Conservation (phyloP, 2,797 vertebrate genomes). For the Rhinophrynus dorsalis region DNA sequence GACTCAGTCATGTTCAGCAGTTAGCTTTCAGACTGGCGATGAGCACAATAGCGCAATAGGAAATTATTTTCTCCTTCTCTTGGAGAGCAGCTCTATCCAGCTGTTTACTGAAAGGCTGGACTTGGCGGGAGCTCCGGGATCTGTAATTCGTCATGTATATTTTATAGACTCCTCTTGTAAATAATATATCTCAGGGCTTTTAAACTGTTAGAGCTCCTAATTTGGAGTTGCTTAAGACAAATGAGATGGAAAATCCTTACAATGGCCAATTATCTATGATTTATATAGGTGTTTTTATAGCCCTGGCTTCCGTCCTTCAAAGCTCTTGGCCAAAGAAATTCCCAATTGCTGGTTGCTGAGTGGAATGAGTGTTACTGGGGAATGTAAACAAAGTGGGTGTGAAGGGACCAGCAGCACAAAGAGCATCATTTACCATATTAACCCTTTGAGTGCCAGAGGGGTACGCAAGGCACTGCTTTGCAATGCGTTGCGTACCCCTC, state of each 20-base stretch:
- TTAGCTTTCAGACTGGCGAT: not conserved
- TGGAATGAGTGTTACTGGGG: not conserved
- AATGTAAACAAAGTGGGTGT: no score
- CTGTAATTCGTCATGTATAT: slow-evolving; percentile 47
- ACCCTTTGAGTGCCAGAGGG: no score
- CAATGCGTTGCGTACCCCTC: no score
- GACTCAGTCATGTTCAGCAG: not conserved
- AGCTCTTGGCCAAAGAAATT: not conserved
- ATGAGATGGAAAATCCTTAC: slow-evolving; percentile 47
- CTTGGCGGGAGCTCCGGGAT: slow-evolving; percentile 24
- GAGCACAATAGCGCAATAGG: not conserved
- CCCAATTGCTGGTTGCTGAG: not conserved
- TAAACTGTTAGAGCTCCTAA: slow-evolving; percentile 52
- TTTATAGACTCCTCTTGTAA: slow-evolving; percentile 46
- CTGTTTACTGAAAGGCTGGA: slow-evolving; percentile 21
- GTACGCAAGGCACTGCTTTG: no score
- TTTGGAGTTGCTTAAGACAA: slow-evolving; percentile 48
- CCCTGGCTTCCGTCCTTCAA: not conserved
- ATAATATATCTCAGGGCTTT: slow-evolving; percentile 50
- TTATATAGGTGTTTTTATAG: slow-evolving; percentile 20
- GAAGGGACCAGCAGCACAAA: no score
- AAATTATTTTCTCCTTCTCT: not conserved
- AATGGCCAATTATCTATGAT: slow-evolving; percentile 44
- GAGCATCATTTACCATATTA: no score
- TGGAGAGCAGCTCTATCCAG: not conserved